A percentile compares a stretch with the other conserved stretches of the same genome.
Conservation (phyloP, 2,797 vertebrate genomes). For the Cottoperca gobio region DNA sequence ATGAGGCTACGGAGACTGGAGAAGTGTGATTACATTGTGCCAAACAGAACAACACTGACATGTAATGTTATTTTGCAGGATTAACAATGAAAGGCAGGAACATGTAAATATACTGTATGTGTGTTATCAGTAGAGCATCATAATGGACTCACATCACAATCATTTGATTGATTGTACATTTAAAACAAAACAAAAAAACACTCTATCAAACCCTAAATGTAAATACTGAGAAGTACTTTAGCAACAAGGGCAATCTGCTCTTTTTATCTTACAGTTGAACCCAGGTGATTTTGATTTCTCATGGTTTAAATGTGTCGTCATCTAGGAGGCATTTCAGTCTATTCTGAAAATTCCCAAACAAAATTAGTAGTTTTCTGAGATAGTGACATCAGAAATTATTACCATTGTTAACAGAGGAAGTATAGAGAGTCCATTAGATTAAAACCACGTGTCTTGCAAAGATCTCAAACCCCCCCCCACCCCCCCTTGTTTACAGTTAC, state of each 20-base stretch:
- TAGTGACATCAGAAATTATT: conserved; percentile 25
- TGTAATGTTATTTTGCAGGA: conserved; percentile 37
- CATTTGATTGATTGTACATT: conserved; percentile 39
- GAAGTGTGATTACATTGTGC: conserved; percentile 59
- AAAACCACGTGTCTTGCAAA: conserved; percentile 34
- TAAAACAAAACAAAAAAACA: conserved; percentile 6
- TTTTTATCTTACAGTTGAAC: conserved; percentile 16
- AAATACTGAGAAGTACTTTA: conserved; percentile 39
- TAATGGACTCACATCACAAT: conserved; percentile 20
- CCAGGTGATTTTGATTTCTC: conserved; percentile 35
- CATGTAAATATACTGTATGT: conserved; percentile 35
- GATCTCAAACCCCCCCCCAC: conserved; percentile 2
- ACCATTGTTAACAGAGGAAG: conserved; percentile 27
- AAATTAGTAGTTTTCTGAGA: conserved; percentile 21
- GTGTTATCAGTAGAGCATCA: conserved; percentile 49
- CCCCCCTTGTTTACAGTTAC: conserved; percentile 14
- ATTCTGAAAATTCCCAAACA: conserved; percentile 32
- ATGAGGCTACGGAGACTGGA: conserved; percentile 63
- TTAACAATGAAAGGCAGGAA: conserved; percentile 50
- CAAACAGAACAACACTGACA: conserved; percentile 56
- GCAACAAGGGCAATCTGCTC: conserved; percentile 24
- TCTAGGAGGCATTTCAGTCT: conserved; percentile 31
- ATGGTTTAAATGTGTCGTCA: conserved; percentile 14
- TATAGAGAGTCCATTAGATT: conserved; percentile 11
- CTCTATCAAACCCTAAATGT: conserved; percentile 16